Conservation (phyloP, 2,888 invertebrate species). For the Drosophila pseudotalamancana region DNA sequence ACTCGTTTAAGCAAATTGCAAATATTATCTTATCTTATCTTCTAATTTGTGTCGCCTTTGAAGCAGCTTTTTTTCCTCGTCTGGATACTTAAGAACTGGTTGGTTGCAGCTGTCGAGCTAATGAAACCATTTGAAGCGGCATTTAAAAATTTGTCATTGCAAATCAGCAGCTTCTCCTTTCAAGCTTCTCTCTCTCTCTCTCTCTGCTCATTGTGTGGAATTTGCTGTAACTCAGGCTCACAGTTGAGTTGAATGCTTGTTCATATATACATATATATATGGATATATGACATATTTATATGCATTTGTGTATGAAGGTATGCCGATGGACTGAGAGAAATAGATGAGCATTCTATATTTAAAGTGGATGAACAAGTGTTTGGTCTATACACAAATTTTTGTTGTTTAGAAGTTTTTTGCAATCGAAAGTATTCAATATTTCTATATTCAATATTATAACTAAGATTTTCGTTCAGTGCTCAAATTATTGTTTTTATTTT, state of each 20-base stretch:
- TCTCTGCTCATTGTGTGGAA: neutral
- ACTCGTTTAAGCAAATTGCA: constrained; percentile 1
- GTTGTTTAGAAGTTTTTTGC: too few species aligned
- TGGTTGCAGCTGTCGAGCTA: constrained; percentile 21
- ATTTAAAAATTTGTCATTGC: constrained; percentile 67
- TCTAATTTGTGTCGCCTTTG: neutral
- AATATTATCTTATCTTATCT: neutral
- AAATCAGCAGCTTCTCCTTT: constrained; percentile 42
- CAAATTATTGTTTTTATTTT: too few species aligned
- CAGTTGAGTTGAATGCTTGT: neutral
- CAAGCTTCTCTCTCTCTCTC: neutral
- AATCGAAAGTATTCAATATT: too few species aligned
- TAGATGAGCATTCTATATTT: neutral
- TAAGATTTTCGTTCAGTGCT: too few species aligned
- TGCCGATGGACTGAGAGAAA: neutral
- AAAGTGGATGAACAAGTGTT: neutral
- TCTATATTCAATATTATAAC: too few species aligned
- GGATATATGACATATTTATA: constrained; percentile 8
- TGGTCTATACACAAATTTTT: too few species aligned
- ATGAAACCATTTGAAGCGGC: constrained; percentile 51
- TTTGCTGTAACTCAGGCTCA: constrained; percentile 9
- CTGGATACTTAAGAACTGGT: constrained; percentile 18
- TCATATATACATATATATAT: constrained; percentile 11
- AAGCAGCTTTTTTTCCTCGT: neutral
- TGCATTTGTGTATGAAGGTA: neutral